phyloP scores from a whole-genome alignment of 2,797 vertebrate species.

The Trematomus bernacchii region DNA sequence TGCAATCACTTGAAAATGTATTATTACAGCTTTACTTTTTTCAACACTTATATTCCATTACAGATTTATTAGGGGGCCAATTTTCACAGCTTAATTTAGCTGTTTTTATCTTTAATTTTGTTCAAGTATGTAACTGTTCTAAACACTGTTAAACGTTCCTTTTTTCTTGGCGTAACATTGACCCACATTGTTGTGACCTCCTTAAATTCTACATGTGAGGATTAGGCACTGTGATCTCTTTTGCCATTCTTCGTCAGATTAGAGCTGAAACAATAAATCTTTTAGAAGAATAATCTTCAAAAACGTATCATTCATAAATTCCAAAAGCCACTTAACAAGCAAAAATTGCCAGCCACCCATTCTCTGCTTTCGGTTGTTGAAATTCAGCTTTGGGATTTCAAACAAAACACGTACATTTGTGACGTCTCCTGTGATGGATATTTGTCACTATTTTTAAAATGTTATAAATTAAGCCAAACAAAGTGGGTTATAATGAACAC shows the following conservation, averaged over 20 bases:
- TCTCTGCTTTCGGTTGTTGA: background rate
- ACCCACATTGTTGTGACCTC: constrained; percentile 14
- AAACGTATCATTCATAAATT: background rate
- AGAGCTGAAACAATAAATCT: background rate
- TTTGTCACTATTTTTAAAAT: background rate
- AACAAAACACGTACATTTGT: no score
- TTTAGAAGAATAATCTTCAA: background rate
- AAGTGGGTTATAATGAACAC: no score
- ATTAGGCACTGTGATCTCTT: background rate
- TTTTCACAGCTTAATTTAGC: background rate
- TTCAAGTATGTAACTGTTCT: background rate
- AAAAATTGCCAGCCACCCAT: background rate
- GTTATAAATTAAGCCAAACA: background rate
- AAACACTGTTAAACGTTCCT: background rate
- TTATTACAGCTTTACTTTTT: background rate
- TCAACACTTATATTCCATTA: background rate
- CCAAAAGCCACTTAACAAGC: background rate
- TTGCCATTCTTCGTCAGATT: background rate
- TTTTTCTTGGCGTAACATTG: constrained; percentile 20
- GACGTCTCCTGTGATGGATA: no score
- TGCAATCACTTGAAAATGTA: background rate
- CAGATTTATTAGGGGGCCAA: background rate
- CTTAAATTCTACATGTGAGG: background rate
- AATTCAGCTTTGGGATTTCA: background rate
- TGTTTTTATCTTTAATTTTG: background rate